Evolutionary conservation across 2,113 vertebrate species (phyloP).

Genomic region (Xenus cinereus): DNA sequence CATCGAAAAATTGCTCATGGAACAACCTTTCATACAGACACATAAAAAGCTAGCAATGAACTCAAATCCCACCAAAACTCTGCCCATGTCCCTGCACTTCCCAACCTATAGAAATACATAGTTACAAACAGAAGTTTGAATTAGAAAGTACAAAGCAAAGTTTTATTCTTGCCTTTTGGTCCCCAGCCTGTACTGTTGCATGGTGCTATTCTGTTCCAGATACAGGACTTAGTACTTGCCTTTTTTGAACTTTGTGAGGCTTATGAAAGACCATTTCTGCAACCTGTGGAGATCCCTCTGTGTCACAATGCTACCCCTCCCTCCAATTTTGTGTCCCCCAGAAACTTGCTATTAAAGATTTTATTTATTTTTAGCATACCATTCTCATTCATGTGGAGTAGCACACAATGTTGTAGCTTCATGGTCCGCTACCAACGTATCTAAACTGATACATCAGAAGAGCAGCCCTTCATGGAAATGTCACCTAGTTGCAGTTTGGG

Average conservation of each 20-base stretch:
- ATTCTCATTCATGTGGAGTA: neutral
- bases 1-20: neutral
- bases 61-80: neutral
- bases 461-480: neutral
- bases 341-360: neutral
- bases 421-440: neutral
- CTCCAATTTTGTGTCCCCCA: neutral
- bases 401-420: neutral
- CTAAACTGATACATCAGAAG: neutral
- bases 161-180: neutral
- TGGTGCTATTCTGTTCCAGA: neutral
- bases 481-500: neutral
- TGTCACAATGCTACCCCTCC: neutral
- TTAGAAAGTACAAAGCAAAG: neutral
- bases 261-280: neutral
- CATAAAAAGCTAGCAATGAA: neutral
- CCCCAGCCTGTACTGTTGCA: neutral
- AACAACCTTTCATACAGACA: neutral
- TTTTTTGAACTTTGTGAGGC: neutral
- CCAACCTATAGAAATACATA: neutral
- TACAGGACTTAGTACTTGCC: neutral
- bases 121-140: neutral
- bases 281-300: neutral
- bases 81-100: fast-evolving
- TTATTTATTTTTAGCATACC: neutral